Evolutionary conservation across 2,113 vertebrate species (phyloP), one percentile per base, ranked within the genome.

Genomic region (Silurus meridionalis): DNA sequence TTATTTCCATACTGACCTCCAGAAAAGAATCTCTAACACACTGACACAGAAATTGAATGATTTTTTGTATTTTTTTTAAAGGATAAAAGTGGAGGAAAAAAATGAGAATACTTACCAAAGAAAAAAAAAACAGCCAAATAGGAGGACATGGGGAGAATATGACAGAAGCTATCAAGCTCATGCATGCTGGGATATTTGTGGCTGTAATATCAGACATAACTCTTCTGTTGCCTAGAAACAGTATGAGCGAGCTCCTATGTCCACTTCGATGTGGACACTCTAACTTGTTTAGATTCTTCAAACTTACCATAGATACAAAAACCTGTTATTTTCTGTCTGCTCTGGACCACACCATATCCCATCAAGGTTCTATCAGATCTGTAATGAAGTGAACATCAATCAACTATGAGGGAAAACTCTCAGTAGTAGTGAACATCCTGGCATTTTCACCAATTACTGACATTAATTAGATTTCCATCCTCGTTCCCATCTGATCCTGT

Each of bases 171-270:
- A 17, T 60, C 63, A 46, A 58, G 21, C 5, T 15, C 21, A 75
- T 48, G 21, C 11, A 53, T 46, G 48, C 25, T 11, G 66, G 46
- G 28, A 61, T 55, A 79, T 58, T 37, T 79, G 53, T 79, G 13
- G 52, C 25, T 25, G 3, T 77, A 25, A 72, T 53, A 71, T 17
- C 64, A 66, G 66, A 37, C 75, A 83, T 21, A 37, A 58, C 58
- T 57, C 57, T 81, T 81, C 28, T 28, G 87, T 85, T 88, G 79
- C 87, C 63, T 74, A 75, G 87, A 75, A 88, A 85, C 83, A 57
- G 78, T 84, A 28, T 75, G 53, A 55, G 28, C 21, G 8, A 55
- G 53, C 74, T 58, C 79, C 55, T 61, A 82, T 37, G 72, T 78
- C 28, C 53, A 50, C 60, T 78, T 67, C 37, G 9, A 5, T 81